A percentile compares a stretch with the other conserved stretches of the same genome.
These are phyloP conservation scores for Liasis olivaceus DNA, from an alignment of 2,797 vertebrate species.

Conservation along the genomic window DNA sequence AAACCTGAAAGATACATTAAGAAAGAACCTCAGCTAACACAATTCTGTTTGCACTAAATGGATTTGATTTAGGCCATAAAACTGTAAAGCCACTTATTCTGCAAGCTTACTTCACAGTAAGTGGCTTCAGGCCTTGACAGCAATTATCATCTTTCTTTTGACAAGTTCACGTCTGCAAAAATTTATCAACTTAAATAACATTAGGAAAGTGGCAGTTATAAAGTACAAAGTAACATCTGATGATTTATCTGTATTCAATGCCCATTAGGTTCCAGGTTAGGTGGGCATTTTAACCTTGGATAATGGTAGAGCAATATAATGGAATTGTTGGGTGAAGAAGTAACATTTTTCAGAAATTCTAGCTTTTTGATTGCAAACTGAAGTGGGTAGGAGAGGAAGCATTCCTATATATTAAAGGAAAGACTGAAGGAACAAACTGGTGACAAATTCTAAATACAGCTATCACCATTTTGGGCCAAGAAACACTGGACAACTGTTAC, in stretches of 20 bases:
- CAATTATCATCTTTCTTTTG: constrained; percentile 6
- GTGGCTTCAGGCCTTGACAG: background rate
- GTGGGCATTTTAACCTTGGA: background rate
- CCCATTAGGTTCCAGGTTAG: background rate
- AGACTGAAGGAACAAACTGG: background rate
- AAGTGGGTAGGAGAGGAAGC: background rate
- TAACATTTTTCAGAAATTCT: background rate
- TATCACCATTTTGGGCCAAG: background rate
- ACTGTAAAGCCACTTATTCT: background rate
- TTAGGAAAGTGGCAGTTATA: fast-evolving
- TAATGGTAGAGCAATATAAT: background rate
- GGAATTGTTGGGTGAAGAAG: background rate
- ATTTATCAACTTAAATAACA: fast-evolving
- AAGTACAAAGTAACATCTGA: background rate
- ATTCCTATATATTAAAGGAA: background rate
- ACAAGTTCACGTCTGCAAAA: background rate
- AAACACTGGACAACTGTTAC: background rate
- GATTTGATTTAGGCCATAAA: background rate
- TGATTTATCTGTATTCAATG: background rate
- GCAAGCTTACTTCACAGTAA: background rate
- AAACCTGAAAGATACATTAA: background rate
- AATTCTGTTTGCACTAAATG: background rate
- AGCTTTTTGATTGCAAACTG: background rate
- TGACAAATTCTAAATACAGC: background rate
- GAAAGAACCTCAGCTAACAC: background rate